Conservation (phyloP, 2,888 invertebrate genomes). For the Epistrophe eligans region DNA sequence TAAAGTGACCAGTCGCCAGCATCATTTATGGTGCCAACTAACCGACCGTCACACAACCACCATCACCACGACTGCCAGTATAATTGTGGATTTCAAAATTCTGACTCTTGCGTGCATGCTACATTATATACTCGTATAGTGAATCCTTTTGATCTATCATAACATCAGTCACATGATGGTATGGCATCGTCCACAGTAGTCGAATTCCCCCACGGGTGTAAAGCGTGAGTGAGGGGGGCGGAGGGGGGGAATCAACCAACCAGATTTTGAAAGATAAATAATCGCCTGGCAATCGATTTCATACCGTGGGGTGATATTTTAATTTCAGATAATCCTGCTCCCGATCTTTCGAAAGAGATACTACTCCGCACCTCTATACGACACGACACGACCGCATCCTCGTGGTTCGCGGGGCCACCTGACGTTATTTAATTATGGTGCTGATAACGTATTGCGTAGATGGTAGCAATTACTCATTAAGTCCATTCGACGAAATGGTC, state of each 20-base stretch:
- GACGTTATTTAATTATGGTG: conserved; percentile 84
- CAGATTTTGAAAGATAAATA: conserved; percentile 70
- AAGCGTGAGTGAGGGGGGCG: not conserved
- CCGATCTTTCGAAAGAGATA: conserved; percentile 49
- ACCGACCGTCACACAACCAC: not conserved
- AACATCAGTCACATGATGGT: conserved; percentile 60
- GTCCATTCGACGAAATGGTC: conserved; percentile 47
- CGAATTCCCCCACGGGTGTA: not conserved
- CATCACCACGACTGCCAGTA: not conserved
- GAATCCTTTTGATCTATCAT: conserved; percentile 71
- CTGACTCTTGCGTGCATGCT: conserved; percentile 29
- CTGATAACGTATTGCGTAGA: conserved; percentile 83
- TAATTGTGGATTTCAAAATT: conserved; percentile 18
- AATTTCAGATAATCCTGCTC: conserved; percentile 72
- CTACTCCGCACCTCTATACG: conserved; percentile 39
- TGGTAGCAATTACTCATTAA: conserved; percentile 83
- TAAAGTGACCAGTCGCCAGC: conserved; percentile 17
- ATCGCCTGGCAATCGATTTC: conserved; percentile 73
- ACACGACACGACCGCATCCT: not conserved
- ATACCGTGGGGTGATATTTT: conserved; percentile 68
- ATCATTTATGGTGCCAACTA: not conserved
- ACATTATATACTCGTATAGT: not conserved
- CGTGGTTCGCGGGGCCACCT: conserved; percentile 78
- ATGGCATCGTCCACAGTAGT: not conserved
- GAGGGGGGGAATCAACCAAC: conserved; percentile 43